Percentiles rank a stretch among this genome's conserved stretches.
Evolutionary conservation across 2,113 vertebrate species (phyloP).

Genomic region (Puffinus mauretanicus): DNA sequence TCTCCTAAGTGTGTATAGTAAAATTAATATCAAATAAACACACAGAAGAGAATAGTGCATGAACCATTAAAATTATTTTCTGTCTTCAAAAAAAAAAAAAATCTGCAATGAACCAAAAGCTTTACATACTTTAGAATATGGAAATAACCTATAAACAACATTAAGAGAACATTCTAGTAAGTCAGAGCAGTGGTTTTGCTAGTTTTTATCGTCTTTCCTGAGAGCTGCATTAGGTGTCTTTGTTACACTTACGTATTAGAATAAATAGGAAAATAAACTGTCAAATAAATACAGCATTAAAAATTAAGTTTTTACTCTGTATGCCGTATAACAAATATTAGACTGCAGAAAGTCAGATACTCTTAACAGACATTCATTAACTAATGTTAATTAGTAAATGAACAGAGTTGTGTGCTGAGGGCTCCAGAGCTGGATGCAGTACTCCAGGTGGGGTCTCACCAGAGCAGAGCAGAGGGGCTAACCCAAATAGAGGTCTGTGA

Average conservation of each 20-base stretch:
- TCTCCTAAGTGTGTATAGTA: background rate
- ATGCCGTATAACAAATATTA: background rate
- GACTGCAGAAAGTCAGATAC: background rate
- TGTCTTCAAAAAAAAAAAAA: background rate
- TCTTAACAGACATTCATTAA: background rate
- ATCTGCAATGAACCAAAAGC: background rate
- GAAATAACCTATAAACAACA: background rate
- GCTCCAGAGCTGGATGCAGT: no score
- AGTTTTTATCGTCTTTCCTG: background rate
- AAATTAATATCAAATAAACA: background rate
- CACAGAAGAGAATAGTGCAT: background rate
- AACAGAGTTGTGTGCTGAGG: no score
- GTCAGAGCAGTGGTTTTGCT: background rate
- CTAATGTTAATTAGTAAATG: background rate
- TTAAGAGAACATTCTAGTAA: background rate
- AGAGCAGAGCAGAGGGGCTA: no score
- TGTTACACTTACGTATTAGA: background rate
- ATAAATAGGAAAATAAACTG: background rate
- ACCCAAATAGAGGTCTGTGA: no score
- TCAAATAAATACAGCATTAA: background rate
- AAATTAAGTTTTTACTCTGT: background rate
- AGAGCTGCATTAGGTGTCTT: background rate
- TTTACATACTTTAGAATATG: background rate
- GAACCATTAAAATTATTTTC: background rate
- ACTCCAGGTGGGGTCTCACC: no score